Conservation (phyloP, 1,140 invertebrate genomes). For the Euschistus heros region DNA sequence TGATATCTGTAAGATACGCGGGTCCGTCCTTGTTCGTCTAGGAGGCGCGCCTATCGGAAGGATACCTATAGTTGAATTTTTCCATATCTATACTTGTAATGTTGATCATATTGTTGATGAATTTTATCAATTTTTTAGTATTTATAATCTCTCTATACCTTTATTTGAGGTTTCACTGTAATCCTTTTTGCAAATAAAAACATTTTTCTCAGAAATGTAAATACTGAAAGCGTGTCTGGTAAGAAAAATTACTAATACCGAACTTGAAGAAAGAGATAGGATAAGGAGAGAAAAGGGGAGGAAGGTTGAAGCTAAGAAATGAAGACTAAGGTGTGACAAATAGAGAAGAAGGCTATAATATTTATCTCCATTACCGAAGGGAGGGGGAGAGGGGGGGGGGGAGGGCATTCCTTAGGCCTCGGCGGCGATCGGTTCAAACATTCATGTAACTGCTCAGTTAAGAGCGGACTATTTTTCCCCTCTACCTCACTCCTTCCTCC, state of each 20-base stretch:
- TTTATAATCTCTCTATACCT: too few relatives aligned
- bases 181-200: too few relatives aligned
- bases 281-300: neutral
- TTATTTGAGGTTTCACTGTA: too few relatives aligned
- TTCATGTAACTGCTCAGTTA: conserved; percentile 5
- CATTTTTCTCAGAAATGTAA: neutral
- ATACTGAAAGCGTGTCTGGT: neutral
- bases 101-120: too few relatives aligned
- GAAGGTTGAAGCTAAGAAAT: neutral
- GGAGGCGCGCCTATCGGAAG: too few relatives aligned
- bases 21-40: too few relatives aligned
- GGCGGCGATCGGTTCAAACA: neutral
- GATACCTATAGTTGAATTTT: too few relatives aligned
- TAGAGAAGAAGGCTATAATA: neutral
- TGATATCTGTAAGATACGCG: too few relatives aligned
- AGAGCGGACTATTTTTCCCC: neutral
- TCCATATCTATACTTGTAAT: too few relatives aligned
- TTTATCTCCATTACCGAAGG: neutral
- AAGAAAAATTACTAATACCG: neutral
- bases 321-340: neutral
- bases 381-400: neutral
- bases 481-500: neutral
- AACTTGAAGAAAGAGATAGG: neutral
- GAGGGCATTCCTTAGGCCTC: too few relatives aligned
- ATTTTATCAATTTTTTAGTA: too few relatives aligned